These are phyloP conservation scores for Plutella xylostella DNA, from an alignment of 2,888 invertebrate genomes.

Conservation along the genomic window DNA sequence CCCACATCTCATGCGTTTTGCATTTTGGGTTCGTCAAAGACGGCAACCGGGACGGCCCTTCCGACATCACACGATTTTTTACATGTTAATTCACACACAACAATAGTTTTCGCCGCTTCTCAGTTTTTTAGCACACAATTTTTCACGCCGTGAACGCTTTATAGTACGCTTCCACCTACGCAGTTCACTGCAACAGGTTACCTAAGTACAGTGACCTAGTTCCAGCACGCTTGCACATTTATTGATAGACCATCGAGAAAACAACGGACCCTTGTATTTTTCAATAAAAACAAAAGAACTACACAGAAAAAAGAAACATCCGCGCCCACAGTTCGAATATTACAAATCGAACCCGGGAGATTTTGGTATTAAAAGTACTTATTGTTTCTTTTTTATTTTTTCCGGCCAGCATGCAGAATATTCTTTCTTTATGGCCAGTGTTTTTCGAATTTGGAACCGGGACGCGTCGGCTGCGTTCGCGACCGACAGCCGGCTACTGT, in stretches of 20 bases:
- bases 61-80: too few relatives aligned
- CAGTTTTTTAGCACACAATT: slow-evolving; percentile 14
- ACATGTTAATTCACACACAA: slow-evolving; percentile 16
- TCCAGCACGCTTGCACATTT: slow-evolving; percentile 7
- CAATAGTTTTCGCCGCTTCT: too few relatives aligned
- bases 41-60: slow-evolving; percentile 42
- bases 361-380: neutral
- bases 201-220: slow-evolving; percentile 25
- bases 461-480: slow-evolving; percentile 29
- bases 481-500: slow-evolving; percentile 27
- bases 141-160: neutral
- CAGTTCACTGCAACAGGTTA: slow-evolving; percentile 30
- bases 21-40: slow-evolving; percentile 51
- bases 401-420: neutral
- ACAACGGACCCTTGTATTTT: neutral
- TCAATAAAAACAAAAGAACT: neutral
- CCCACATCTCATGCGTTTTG: slow-evolving; percentile 79
- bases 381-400: neutral
- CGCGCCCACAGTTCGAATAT: neutral
- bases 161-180: slow-evolving; percentile 25
- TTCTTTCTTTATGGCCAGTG: neutral
- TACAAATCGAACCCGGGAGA: neutral
- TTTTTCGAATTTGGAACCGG: slow-evolving; percentile 15
- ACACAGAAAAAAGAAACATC: neutral
- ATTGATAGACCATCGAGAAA: neutral